Evolutionary conservation across 2,888 invertebrate species (phyloP).

Genomic region (Drosophila affinis): DNA sequence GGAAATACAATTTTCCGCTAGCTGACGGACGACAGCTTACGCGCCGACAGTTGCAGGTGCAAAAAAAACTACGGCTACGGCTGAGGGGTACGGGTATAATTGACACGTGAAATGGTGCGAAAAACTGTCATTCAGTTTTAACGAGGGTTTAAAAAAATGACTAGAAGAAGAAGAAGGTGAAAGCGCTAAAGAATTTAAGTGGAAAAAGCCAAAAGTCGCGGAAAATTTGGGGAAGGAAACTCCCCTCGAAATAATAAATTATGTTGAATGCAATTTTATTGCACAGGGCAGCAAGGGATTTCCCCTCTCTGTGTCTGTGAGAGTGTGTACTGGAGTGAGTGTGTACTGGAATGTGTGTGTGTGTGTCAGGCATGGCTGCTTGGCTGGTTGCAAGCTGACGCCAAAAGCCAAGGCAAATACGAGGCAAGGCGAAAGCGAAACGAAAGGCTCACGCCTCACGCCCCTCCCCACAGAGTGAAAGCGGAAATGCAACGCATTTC

Average conservation of each 20-base stretch:
- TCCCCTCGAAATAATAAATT: conserved; percentile 57
- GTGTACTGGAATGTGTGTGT: conserved; percentile 6
- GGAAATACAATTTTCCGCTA: conserved; percentile 40
- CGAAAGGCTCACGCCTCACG: too few relatives aligned
- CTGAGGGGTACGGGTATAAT: conserved; percentile 9
- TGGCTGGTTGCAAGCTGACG: conserved; percentile 21
- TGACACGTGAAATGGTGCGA: conserved; percentile 42
- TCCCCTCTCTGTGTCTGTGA: neutral
- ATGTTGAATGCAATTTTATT: conserved; percentile 52
- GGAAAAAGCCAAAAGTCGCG: conserved; percentile 8
- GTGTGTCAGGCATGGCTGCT: neutral
- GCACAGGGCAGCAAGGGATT: conserved; percentile 38
- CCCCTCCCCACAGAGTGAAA: conserved; percentile 15
- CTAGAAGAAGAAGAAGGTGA: conserved; percentile 17
- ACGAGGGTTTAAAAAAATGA: conserved; percentile 17
- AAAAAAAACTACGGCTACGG: neutral
- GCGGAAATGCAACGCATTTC: conserved; percentile 47
- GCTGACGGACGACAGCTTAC: conserved; percentile 33
- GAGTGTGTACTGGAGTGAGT: too few relatives aligned
- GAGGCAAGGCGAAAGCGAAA: conserved; percentile 1
- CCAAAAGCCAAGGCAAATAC: conserved; percentile 44
- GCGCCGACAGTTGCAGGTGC: conserved; percentile 22
- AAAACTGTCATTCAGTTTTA: conserved; percentile 36
- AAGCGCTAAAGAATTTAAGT: conserved; percentile 16
- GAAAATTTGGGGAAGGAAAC: conserved; percentile 1